Conservation (phyloP, 2,888 invertebrate species). For the Deroplatys truncata region DNA sequence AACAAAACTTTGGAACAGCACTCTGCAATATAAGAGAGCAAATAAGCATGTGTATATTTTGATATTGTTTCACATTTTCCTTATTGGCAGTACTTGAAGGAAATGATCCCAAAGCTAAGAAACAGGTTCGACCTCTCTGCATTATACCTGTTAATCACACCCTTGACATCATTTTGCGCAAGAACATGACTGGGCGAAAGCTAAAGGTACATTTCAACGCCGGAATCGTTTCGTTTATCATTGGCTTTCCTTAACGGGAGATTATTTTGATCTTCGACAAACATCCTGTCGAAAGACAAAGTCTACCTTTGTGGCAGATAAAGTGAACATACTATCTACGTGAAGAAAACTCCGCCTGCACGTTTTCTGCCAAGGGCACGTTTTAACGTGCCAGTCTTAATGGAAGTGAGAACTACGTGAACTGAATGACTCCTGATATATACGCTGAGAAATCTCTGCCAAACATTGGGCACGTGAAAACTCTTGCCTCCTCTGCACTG, state of each 20-base stretch:
- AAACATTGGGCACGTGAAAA: too few species aligned
- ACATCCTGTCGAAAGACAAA: not conserved
- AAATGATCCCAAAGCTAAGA: too few species aligned
- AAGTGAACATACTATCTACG: not conserved
- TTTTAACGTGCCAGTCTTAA: not conserved
- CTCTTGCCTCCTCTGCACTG: too few species aligned
- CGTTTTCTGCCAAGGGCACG: not conserved
- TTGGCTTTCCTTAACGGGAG: not conserved
- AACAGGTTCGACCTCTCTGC: not conserved
- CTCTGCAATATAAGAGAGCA: too few species aligned
- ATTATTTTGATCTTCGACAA: not conserved
- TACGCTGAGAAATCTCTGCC: too few species aligned
- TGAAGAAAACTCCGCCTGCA: not conserved
- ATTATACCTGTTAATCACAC: not conserved
- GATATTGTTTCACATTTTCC: too few species aligned
- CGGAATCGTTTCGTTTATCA: not conserved
- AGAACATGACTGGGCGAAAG: not conserved
- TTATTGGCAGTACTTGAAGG: too few species aligned
- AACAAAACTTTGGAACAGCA: too few species aligned
- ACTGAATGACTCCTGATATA: not conserved
- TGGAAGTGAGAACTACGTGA: not conserved
- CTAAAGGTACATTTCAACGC: not conserved
- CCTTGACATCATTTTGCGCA: not conserved
- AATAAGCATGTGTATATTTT: too few species aligned
- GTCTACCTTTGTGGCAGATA: not conserved